Conservation (phyloP, 2,888 invertebrate genomes). For the Cryptosula pallasiana region DNA sequence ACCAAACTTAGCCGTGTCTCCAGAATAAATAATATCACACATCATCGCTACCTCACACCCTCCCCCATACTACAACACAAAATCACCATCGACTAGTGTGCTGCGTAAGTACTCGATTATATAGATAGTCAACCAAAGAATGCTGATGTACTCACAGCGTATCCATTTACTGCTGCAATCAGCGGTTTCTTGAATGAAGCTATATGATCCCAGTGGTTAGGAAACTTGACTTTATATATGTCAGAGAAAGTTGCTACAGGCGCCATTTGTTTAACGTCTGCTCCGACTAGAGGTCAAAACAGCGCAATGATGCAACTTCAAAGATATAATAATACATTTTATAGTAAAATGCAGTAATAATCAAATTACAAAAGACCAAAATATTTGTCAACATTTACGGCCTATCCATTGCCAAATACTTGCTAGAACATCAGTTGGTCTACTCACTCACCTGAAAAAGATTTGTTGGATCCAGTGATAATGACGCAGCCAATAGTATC, state of each 20-base stretch:
- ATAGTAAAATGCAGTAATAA: no score
- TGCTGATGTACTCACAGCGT: slow-evolving; percentile 67
- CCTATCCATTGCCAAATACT: no score
- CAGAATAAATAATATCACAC: slow-evolving; percentile 98
- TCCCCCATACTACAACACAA: slow-evolving; percentile 75
- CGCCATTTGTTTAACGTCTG: slow-evolving; percentile 79
- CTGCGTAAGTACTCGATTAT: no score
- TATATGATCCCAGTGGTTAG: slow-evolving; percentile 77
- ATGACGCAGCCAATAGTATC: slow-evolving; percentile 68
- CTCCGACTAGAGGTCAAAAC: slow-evolving; percentile 62
- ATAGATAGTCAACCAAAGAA: no score
- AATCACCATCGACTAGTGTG: no score
- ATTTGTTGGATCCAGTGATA: slow-evolving; percentile 78
- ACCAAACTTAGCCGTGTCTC: slow-evolving; percentile 95
- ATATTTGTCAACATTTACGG: no score
- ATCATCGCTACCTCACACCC: slow-evolving; percentile 99
- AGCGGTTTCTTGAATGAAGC: slow-evolving; percentile 77
- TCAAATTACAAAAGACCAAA: no score
- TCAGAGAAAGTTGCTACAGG: slow-evolving; percentile 60
- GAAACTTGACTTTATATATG: slow-evolving; percentile 69
- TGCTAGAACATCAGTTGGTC: no score
- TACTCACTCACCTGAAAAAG: slow-evolving; percentile 63
- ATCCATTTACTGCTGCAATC: slow-evolving; percentile 98
- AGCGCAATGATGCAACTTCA: not conserved
- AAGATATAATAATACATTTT: not conserved